Evolutionary conservation across 2,888 invertebrate genomes (phyloP).

Genomic region (Tenthredo scrophulariae): DNA sequence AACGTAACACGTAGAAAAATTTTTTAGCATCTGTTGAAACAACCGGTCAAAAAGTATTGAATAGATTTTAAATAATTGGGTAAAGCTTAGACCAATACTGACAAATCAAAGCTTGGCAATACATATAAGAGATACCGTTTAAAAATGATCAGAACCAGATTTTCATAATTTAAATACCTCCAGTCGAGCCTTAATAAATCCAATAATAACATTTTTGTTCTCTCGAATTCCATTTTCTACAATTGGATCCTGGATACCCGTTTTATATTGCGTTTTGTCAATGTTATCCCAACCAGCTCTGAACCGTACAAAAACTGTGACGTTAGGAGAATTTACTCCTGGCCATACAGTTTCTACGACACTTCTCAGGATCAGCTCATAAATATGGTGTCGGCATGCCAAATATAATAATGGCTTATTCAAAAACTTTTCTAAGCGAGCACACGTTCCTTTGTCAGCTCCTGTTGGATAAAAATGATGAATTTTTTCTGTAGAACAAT

Average conservation of each 20-base stretch:
- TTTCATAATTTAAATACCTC: too few species aligned
- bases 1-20: too few species aligned
- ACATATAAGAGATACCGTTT: too few species aligned
- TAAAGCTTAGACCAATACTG: too few species aligned
- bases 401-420: constrained; percentile 62
- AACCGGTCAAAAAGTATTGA: too few species aligned
- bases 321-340: constrained; percentile 39
- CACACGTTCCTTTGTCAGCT: constrained; percentile 58
- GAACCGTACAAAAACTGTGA: constrained; percentile 34
- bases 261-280: not conserved
- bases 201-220: not conserved
- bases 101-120: too few species aligned
- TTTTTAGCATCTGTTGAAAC: too few species aligned
- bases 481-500: too few species aligned
- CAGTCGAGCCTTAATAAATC: not conserved
- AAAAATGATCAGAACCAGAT: too few species aligned
- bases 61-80: too few species aligned
- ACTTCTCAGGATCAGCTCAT: constrained; percentile 59
- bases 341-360: constrained; percentile 54
- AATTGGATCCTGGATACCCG: not conserved
- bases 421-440: constrained; percentile 61
- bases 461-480: not conserved
- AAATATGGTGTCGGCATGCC: constrained; percentile 66
- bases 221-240: not conserved
- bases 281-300: not conserved